These are phyloP conservation scores for Ceratosolen solmsi DNA, from an alignment of 1,140 invertebrate genomes.

Conservation along the genomic window DNA sequence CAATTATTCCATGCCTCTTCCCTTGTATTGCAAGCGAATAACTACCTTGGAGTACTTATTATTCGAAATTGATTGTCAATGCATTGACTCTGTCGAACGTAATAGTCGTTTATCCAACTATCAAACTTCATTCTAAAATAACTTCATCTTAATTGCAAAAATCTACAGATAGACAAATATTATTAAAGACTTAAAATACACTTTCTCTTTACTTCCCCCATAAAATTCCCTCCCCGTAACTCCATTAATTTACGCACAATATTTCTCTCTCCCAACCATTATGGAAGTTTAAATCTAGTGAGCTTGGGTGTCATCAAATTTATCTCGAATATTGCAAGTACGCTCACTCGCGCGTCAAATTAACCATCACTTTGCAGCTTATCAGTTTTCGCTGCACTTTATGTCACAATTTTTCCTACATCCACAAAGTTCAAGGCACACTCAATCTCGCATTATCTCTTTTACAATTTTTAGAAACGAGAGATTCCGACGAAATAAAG, in stretches of 20 bases:
- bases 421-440: neutral
- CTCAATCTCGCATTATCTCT: too few species aligned
- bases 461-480: too few species aligned
- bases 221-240: slow-evolving; percentile 4
- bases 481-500: too few species aligned
- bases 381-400: neutral
- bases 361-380: slow-evolving; percentile 1
- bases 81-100: too few species aligned
- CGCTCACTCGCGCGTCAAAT: slow-evolving; percentile 1
- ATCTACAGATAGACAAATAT: too few species aligned
- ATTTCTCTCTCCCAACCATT: neutral
- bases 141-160: too few species aligned
- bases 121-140: neutral
- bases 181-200: neutral
- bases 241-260: slow-evolving; percentile 24
- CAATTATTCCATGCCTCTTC: too few species aligned
- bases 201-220: neutral
- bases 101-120: too few species aligned
- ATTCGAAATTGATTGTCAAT: neutral
- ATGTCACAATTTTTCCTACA: neutral
- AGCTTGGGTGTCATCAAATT: neutral
- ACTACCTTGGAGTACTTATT: too few species aligned
- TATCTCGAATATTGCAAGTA: neutral
- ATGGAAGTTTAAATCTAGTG: neutral
- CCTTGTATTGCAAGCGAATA: too few species aligned